phyloP scores from a whole-genome alignment of 2,797 vertebrate genomes.

The Synanceia verrucosa region DNA sequence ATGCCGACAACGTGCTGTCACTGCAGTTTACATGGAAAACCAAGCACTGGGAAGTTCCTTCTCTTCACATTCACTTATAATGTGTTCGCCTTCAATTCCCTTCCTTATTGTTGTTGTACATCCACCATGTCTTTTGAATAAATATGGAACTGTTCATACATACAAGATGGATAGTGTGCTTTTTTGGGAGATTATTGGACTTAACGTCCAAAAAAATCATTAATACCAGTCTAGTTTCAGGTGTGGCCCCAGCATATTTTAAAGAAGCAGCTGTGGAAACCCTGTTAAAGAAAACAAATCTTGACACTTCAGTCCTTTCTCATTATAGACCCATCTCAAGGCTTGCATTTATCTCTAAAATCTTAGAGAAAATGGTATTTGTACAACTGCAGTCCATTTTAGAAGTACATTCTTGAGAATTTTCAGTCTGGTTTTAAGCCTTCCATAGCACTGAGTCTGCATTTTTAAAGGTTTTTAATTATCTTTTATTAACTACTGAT shows the following conservation, averaged over 20 bases:
- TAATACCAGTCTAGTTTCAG: too few species aligned
- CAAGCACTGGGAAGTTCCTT: slow-evolving; percentile 69
- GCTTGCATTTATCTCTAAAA: too few species aligned
- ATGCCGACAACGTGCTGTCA: slow-evolving; percentile 11
- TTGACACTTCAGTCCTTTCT: too few species aligned
- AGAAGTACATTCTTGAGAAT: too few species aligned
- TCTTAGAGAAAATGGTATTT: too few species aligned
- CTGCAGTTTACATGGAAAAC: slow-evolving; percentile 57
- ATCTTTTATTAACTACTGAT: too few species aligned
- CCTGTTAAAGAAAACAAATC: too few species aligned
- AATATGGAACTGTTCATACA: slow-evolving; percentile 55
- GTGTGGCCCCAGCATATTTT: too few species aligned
- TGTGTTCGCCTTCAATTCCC: slow-evolving; percentile 11
- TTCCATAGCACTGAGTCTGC: not conserved
- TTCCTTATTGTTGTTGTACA: slow-evolving; percentile 46
- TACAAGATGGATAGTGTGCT: not conserved
- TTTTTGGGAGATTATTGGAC: not conserved
- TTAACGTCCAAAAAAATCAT: too few species aligned
- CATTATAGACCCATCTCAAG: too few species aligned
- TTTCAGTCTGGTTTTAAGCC: not conserved
- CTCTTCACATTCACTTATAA: slow-evolving; percentile 8
- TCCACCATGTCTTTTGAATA: slow-evolving; percentile 69
- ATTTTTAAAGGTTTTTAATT: too few species aligned
- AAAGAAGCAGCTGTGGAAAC: too few species aligned
- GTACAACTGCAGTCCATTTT: not conserved